Base-by-base conservation (phyloP, 2,797 vertebrate genomes). In the Pipistrellus kuhlii region DNA sequence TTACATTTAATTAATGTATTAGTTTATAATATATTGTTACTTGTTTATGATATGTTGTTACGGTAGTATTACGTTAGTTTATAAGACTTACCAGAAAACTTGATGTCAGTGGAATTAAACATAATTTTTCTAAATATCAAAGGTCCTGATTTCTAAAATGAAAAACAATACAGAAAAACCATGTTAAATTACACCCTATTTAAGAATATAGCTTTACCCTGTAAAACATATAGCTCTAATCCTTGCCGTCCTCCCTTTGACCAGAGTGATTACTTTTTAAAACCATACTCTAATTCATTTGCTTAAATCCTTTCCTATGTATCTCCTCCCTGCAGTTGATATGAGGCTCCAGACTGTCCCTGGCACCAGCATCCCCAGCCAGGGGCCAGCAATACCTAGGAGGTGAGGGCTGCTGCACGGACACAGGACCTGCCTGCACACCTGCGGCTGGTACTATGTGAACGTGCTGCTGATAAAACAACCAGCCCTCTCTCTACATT, bases 81-180 rank as follows among this genome's bases (percentile, higher is more conserved):
- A 93, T 85, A 90, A 83, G 44, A 98, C 98, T 98, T 98, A 99
- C 99, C 98, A 98, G 98, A 98, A 88, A 99, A 59, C 94, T 97
- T 97, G 97, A 99, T 98, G 64, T 99, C 98, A n/a, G 99, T 99
- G 92, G 98, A 97, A 96, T 98, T 98, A 97, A 98, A 99, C 98
- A 99, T 98, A 69, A 98, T 98, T 97, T 99, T 99, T 83, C 95
- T 98, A 95, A 99, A 97, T 94, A 98, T 92, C 93, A 99, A 94
- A 13, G 98, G 98, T 96, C 97, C 98, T 96, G 98, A 98, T 55
- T 97, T 98, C 99, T 99, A 98, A 80, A 91, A 96, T 55, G 25
- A 95, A 95, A 93, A 94, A 96, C 71, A 95, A 96, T 23, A 94
- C 2, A 92, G 14, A 88, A 96, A 94, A 18, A 75, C n/a, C 3